A percentile compares a stretch with the other conserved stretches of the same genome.
Conservation (phyloP, 2,797 vertebrate species). For the Diceros bicornis region DNA sequence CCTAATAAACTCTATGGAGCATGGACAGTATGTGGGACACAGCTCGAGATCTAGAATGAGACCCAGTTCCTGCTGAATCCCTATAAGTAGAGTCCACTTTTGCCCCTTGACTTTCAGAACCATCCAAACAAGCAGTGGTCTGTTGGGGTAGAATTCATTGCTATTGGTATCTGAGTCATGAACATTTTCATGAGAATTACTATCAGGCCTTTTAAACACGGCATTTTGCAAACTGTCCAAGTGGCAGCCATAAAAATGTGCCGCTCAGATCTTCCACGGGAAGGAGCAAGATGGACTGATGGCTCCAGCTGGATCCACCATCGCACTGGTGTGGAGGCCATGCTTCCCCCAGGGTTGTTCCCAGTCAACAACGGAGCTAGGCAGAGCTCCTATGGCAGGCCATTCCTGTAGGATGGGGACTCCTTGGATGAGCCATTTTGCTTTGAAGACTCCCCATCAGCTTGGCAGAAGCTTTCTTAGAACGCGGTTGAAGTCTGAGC, state of each 20-base stretch:
- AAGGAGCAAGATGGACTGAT: neutral
- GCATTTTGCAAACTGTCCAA: neutral
- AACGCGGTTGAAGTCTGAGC: neutral
- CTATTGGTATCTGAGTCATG: neutral
- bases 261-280: neutral
- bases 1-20: neutral
- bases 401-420: neutral
- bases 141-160: neutral
- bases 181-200: neutral
- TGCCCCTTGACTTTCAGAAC: neutral
- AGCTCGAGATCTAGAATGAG: neutral
- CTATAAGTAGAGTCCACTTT: neutral
- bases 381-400: too few species aligned
- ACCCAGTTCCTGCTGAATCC: neutral
- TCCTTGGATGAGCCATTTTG: neutral
- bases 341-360: neutral
- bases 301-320: neutral
- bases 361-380: neutral
- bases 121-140: neutral
- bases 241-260: neutral
- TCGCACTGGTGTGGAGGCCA: accelerated
- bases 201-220: neutral
- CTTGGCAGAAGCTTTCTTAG: neutral
- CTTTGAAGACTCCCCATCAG: too few species aligned
- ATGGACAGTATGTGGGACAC: neutral